Percentiles rank a stretch among this genome's conserved stretches.
These are phyloP conservation scores for Lydus trimaculatus DNA, from an alignment of 2,888 invertebrate genomes.

Conservation along the genomic window DNA sequence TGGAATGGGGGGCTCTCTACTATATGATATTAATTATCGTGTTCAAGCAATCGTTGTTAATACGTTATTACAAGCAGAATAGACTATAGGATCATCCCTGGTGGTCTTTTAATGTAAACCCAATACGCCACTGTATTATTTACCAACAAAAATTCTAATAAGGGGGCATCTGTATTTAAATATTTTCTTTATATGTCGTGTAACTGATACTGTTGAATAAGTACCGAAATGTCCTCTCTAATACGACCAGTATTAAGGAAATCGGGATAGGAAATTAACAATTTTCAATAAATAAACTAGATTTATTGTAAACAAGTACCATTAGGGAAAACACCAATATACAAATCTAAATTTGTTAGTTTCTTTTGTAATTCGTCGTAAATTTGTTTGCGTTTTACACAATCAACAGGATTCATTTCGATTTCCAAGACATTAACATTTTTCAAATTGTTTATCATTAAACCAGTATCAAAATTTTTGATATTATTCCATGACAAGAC, in stretches of 20 bases:
- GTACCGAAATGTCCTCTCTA: not conserved
- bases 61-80: conserved; percentile 28
- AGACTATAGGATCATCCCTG: conserved; percentile 20
- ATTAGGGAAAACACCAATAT: not conserved
- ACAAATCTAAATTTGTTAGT: not conserved
- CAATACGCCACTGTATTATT: conserved; percentile 28
- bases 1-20: not conserved
- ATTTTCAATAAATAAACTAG: not conserved
- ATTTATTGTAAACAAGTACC: not conserved
- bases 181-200: not conserved
- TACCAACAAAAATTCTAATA: not conserved
- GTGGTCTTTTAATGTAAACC: conserved; percentile 32
- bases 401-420: not conserved
- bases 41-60: conserved; percentile 31
- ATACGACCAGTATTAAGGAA: too few relatives aligned
- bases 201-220: not conserved
- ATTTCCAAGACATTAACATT: not conserved
- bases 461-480: not conserved
- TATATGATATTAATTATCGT: conserved; percentile 23
- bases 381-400: not conserved
- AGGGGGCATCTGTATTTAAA: not conserved
- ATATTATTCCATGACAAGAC: not conserved
- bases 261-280: not conserved
- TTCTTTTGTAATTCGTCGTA: not conserved
- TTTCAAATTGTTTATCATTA: not conserved